A percentile compares a stretch with the other conserved stretches of the same genome.
phyloP scores from a whole-genome alignment of 2,113 vertebrate genomes.

The Blennius ocellaris region DNA sequence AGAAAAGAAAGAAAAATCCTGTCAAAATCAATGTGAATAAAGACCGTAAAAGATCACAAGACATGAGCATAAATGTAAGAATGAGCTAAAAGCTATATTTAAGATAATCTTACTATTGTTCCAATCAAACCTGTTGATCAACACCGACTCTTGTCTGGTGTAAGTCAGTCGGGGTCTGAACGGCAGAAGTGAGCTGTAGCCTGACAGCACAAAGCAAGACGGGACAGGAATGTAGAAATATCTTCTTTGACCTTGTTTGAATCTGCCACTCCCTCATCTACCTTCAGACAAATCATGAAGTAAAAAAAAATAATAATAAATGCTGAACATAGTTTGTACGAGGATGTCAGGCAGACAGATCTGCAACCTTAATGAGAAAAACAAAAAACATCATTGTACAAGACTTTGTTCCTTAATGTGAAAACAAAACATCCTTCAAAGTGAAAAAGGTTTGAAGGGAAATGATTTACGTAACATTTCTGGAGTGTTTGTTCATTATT shows the following conservation, averaged over 20 bases:
- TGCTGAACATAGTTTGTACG: too few species aligned
- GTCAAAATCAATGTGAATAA: neutral
- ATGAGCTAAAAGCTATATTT: neutral
- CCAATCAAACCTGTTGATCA: conserved; percentile 35
- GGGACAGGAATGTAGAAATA: conserved; percentile 73
- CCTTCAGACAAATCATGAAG: conserved; percentile 24
- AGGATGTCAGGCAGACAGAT: neutral
- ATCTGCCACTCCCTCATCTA: conserved; percentile 65
- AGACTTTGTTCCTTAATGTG: neutral
- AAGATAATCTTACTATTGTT: neutral
- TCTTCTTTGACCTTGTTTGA: conserved; percentile 47
- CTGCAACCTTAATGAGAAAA: neutral
- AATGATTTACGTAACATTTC: neutral
- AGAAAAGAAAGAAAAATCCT: too few species aligned
- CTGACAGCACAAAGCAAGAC: conserved; percentile 64
- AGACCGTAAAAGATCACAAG: neutral
- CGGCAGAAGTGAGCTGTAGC: conserved; percentile 25
- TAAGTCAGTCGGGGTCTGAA: conserved; percentile 22
- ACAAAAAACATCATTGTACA: neutral
- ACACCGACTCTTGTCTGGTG: conserved; percentile 18
- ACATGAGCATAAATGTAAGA: neutral
- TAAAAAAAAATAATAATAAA: too few species aligned
- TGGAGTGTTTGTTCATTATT: neutral
- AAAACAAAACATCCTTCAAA: neutral
- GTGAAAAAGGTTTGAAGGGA: neutral